These are phyloP conservation scores for Epinotia bilunana DNA, from an alignment of 2,888 invertebrate genomes.

Conservation along the genomic window DNA sequence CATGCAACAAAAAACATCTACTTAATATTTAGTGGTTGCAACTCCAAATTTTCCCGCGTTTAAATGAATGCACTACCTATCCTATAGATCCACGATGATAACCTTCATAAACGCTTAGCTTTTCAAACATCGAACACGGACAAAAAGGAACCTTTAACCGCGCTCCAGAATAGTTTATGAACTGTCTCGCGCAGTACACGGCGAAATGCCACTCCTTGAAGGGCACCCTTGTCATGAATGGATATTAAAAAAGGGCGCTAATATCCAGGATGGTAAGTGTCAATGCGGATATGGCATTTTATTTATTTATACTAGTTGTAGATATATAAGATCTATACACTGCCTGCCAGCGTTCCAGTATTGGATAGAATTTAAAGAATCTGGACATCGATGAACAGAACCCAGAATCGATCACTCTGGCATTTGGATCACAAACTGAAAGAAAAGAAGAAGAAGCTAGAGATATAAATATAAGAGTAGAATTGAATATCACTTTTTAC, in stretches of 20 bases:
- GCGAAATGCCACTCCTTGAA: constrained; percentile 56
- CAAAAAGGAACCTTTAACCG: constrained; percentile 26
- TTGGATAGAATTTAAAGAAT: neutral
- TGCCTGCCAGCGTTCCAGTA: too few relatives aligned
- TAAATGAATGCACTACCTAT: too few relatives aligned
- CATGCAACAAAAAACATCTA: too few relatives aligned
- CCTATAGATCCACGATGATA: too few relatives aligned
- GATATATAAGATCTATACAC: too few relatives aligned
- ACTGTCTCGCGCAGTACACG: constrained; percentile 26
- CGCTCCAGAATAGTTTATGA: constrained; percentile 34
- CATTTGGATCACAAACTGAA: neutral
- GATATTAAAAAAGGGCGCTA: constrained; percentile 70
- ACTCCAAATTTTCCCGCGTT: too few relatives aligned
- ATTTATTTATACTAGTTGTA: neutral
- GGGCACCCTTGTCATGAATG: constrained; percentile 55
- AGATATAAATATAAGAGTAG: too few relatives aligned
- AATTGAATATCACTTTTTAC: too few relatives aligned
- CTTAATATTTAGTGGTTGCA: too few relatives aligned
- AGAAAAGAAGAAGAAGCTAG: too few relatives aligned
- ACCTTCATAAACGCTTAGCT: too few relatives aligned
- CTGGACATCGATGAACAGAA: neutral
- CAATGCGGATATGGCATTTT: constrained; percentile 32
- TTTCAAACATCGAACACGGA: constrained; percentile 8
- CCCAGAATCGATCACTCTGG: neutral
- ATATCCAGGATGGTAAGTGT: constrained; percentile 44